Percentiles rank a stretch among this genome's conserved stretches.
Evolutionary conservation across 2,797 vertebrate genomes (phyloP).

Genomic region (Hapalemur alaotrensis): DNA sequence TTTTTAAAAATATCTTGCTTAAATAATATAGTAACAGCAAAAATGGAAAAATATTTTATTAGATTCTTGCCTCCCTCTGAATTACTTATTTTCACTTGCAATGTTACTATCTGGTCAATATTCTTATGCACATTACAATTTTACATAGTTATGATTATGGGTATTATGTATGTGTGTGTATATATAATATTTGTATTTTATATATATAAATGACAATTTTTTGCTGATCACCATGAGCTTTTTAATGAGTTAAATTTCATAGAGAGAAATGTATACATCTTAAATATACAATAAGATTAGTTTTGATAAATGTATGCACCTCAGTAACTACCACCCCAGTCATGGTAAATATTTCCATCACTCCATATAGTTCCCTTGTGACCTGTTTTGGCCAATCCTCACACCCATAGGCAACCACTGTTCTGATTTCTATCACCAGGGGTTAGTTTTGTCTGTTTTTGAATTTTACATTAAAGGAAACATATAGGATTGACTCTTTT

Average conservation of each 20-base stretch:
- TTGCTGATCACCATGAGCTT: background rate
- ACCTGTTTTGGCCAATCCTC: background rate
- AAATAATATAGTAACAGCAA: background rate
- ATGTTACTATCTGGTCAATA: background rate
- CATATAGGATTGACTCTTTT: background rate
- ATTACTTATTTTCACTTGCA: background rate
- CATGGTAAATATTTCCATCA: background rate
- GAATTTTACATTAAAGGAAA: conserved; percentile 15
- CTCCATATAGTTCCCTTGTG: background rate
- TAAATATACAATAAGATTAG: background rate
- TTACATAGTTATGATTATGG: conserved; percentile 1
- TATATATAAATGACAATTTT: background rate
- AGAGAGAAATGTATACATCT: background rate
- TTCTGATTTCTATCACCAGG: background rate
- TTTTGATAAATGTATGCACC: background rate
- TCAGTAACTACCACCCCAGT: background rate
- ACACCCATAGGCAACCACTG: background rate
- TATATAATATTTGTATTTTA: background rate
- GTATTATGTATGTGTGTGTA: background rate
- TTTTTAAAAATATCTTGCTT: background rate
- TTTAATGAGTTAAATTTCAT: conserved; percentile 36
- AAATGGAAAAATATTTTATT: background rate
- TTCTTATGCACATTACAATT: background rate
- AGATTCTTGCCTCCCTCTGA: background rate
- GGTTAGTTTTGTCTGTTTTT: conserved; percentile 5